Conservation (phyloP, 2,888 invertebrate genomes). For the Mesorhabditis spiculigera region DNA sequence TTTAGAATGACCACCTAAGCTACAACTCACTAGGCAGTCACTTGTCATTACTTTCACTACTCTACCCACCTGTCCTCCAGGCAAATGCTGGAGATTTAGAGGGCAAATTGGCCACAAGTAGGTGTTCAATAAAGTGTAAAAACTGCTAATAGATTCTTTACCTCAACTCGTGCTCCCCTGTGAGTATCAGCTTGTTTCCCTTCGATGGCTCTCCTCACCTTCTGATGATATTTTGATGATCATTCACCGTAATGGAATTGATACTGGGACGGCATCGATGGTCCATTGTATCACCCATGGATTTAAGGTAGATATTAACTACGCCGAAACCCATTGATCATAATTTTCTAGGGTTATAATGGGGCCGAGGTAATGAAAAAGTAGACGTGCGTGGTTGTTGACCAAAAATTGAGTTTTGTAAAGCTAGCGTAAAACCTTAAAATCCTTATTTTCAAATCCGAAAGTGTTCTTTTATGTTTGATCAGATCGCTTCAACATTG, state of each 20-base stretch:
- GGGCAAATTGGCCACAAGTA: background rate
- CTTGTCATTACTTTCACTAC: background rate
- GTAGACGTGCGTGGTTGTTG: too few species aligned
- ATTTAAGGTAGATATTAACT: background rate
- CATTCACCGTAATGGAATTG: background rate
- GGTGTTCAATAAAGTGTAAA: too few species aligned
- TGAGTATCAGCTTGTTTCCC: background rate
- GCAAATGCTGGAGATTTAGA: background rate
- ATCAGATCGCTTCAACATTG: too few species aligned
- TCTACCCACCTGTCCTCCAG: background rate
- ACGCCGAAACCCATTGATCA: too few species aligned
- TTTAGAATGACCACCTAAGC: background rate
- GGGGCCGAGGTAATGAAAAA: too few species aligned
- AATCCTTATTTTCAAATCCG: too few species aligned
- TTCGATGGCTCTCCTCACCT: background rate
- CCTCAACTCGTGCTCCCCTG: slow-evolving; percentile 6
- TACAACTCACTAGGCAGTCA: background rate
- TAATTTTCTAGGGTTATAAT: too few species aligned
- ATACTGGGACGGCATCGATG: slow-evolving; percentile 2
- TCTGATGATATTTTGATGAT: background rate
- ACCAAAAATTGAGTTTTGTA: too few species aligned
- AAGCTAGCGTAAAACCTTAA: too few species aligned
- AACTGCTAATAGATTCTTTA: background rate
- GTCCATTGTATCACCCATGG: slow-evolving; percentile 1
- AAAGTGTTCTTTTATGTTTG: too few species aligned